phyloP scores from a whole-genome alignment of 2,113 vertebrate species.

The Antigone vipio region DNA sequence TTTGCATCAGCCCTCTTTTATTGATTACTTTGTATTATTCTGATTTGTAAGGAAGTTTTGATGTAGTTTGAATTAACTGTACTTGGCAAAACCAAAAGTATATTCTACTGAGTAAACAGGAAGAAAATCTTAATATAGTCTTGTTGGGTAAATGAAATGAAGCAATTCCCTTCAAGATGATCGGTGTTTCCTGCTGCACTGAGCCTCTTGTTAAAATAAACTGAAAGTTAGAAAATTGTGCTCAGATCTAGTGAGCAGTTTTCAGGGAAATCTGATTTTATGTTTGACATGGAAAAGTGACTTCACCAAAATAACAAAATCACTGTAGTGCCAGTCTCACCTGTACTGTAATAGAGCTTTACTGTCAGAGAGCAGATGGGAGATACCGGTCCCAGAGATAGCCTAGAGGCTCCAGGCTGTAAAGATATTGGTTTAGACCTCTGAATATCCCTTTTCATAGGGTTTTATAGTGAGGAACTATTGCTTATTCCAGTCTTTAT shows the following conservation, averaged over 20 bases:
- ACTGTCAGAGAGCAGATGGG: neutral
- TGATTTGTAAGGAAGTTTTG: neutral
- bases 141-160: neutral
- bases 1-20: neutral
- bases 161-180: neutral
- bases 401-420: neutral
- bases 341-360: neutral
- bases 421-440: constrained; percentile 1
- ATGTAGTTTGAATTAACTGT: neutral
- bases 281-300: neutral
- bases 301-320: constrained; percentile 6
- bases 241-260: neutral
- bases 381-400: neutral
- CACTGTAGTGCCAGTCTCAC: neutral
- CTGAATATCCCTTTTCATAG: constrained; percentile 4
- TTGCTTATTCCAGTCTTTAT: neutral
- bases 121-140: neutral
- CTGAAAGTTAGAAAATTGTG: neutral
- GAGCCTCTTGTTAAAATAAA: neutral
- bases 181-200: neutral
- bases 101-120: neutral
- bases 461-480: neutral
- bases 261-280: neutral
- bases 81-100: neutral
- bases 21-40: neutral